Evolutionary conservation across 2,888 invertebrate species (phyloP).

Genomic region (Elysia crispata): DNA sequence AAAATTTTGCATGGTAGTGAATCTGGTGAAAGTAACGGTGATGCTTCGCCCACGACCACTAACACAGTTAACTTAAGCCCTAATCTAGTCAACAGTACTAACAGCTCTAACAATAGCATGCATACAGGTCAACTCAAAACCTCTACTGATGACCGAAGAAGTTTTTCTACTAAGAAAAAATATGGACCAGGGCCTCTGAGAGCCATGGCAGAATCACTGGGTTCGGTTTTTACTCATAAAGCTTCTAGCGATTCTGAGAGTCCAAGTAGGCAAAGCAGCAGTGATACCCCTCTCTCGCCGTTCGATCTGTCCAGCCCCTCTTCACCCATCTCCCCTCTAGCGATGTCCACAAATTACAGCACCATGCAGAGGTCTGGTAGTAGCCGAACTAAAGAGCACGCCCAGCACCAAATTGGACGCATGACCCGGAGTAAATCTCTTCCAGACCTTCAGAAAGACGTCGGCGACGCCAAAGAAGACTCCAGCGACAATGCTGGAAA

Average conservation of each 20-base stretch:
- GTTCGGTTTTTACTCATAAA: not conserved
- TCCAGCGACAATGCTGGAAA: conserved; percentile 30
- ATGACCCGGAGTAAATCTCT: conserved; percentile 62
- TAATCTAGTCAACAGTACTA: not conserved
- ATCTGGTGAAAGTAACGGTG: too few relatives aligned
- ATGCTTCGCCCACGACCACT: not conserved
- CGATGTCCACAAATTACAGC: not conserved
- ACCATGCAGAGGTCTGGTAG: not conserved
- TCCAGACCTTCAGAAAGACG: conserved; percentile 60
- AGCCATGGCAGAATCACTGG: not conserved
- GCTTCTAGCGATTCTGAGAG: not conserved
- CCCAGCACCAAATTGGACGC: not conserved
- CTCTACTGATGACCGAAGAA: not conserved
- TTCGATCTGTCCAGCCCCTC: not conserved
- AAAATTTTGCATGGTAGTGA: too few relatives aligned
- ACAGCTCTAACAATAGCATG: not conserved
- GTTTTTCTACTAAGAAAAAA: not conserved
- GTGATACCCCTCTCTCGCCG: not conserved
- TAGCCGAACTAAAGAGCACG: not conserved
- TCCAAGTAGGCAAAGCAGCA: not conserved
- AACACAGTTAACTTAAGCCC: not conserved
- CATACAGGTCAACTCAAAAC: not conserved
- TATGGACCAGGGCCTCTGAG: not conserved
- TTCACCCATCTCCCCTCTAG: too few relatives aligned
- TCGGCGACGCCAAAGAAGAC: conserved; percentile 50